Evolutionary conservation across 2,113 vertebrate species (phyloP).

Genomic region (Mus musculus): DNA sequence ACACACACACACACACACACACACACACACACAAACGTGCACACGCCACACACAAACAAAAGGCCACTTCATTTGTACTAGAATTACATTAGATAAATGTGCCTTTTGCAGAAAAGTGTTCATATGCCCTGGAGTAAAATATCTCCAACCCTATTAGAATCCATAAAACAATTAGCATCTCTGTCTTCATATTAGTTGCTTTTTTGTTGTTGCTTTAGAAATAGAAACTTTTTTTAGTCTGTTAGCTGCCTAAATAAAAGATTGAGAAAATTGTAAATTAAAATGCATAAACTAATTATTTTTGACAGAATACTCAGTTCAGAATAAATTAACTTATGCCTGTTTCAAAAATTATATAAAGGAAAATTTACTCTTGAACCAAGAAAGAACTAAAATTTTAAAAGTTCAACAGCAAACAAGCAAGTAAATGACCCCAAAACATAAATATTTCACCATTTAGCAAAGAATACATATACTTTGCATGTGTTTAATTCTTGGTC

Average conservation of each 20-base stretch:
- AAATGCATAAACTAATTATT: conserved; percentile 69
- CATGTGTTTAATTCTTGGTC: not conserved
- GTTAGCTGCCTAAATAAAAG: conserved; percentile 65
- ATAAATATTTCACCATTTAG: conserved; percentile 32
- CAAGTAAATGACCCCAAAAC: conserved; percentile 5
- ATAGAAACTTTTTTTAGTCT: conserved; percentile 49
- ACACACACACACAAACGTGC: not conserved
- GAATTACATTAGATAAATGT: not conserved
- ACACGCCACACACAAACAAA: not conserved
- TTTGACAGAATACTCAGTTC: conserved; percentile 6
- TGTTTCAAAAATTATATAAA: conserved; percentile 61
- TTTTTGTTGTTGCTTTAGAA: conserved; percentile 56
- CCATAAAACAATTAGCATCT: conserved; percentile 32
- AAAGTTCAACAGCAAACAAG: conserved; percentile 55
- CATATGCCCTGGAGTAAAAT: conserved; percentile 17
- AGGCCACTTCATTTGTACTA: not conserved
- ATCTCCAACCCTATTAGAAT: not conserved
- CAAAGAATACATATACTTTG: not conserved
- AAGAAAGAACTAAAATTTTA: conserved; percentile 40
- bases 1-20: not conserved
- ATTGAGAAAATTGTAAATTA: conserved; percentile 36
- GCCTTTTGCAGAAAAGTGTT: not conserved
- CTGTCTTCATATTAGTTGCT: not conserved
- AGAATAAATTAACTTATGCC: conserved; percentile 1
- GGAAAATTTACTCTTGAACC: not conserved